Base-by-base conservation (phyloP, 2,113 vertebrate genomes). In the Cebus imitator region DNA sequence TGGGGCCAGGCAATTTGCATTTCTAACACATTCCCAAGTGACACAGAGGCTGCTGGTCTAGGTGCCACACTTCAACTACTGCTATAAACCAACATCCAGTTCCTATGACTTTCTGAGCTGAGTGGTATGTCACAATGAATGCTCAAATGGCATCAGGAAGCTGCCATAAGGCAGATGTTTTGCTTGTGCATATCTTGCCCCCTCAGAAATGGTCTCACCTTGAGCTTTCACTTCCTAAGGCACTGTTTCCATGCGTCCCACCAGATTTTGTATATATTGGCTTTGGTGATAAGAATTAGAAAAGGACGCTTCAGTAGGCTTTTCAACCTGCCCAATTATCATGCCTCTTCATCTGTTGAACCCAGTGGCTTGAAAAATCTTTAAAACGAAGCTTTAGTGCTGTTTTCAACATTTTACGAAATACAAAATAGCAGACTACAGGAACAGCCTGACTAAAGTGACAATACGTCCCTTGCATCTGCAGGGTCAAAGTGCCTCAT, bases 401-500 rank as follows among this genome's bases (percentile, higher is more conserved):
- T 87, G 0, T 50, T 83, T 87, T n/a, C 52, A 91, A 83, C 37
- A 48, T 8, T 92, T 92, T 84, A 83, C 61, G 91, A 95, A 96
- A 61, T 43, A 52, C 57, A 86, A 92, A 92, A 80, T 35, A 50
- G 16, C 23, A 88, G n/a, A 87, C 10, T 57, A 3, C 32, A 78
- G 35, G 89, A 97, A 76, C 55, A 79, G 88, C 52, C 84, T 87
- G 89, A 94, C 72, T 78, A 87, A 87, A 40, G 45, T n/a, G 90
- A 45, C 27, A 6, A 61, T 40, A 87, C 78, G 85, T 91, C 93
- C 64, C 70, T 40, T 35, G 32, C 8, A 43, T 57, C 52, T 75
- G 48, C 87, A 66, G 93, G 94, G 91, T 61, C 83, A 88, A 89
- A 96, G 87, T 43, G 95, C 68, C 61, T 87, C 88, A 92, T 52